Evolutionary conservation across 2,113 vertebrate species (phyloP), one percentile per base, ranked within the genome.

Genomic region (Malurus elegans): DNA sequence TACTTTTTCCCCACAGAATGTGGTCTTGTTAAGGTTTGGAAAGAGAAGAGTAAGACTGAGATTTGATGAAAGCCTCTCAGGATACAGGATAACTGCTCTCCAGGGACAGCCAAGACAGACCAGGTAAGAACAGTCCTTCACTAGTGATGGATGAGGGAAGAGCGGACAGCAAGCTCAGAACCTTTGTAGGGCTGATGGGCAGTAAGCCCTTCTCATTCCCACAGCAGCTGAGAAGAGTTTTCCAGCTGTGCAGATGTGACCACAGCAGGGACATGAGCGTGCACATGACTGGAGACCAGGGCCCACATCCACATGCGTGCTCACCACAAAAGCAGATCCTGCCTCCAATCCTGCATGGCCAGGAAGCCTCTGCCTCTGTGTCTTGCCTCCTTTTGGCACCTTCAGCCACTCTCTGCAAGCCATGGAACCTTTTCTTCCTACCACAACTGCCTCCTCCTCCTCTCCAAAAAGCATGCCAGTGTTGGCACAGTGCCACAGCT

Each of bases 281-380:
- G 1, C 40, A 40, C 54, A 4, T 0, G 1, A 26, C 8, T 36
- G 42, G 21, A 32, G 48, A 15, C 38, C 40, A 44, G 29, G 5
- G 40, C 18, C n/a, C 25, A 48, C 1, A 1, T 36, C 47, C 51
- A 36, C 0, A 1, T 12, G 7, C 40, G 44, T 0, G 0, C 32
- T 31, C 4, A 26, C 34, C 36, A 40, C n/a, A 34, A 56, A 76
- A 28, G 38, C 44, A 87, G 31, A 18, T 29, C 18, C n/a, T 57
- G 45, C 26, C 31, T 82, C 61, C 0, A 1, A 14, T 70, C 42
- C 34, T 4, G 13, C 47, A 20, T 0, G 5, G 71, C 20, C 47
- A 60, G 32, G 44, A 64, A 72, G 34, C 53, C 51, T 70, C 48
- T 36, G 48, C 2, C 21, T 81, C 70, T 79, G 51, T 12, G 0